Evolutionary conservation across 2,888 invertebrate genomes (phyloP).

Genomic region (Diadromus collaris): DNA sequence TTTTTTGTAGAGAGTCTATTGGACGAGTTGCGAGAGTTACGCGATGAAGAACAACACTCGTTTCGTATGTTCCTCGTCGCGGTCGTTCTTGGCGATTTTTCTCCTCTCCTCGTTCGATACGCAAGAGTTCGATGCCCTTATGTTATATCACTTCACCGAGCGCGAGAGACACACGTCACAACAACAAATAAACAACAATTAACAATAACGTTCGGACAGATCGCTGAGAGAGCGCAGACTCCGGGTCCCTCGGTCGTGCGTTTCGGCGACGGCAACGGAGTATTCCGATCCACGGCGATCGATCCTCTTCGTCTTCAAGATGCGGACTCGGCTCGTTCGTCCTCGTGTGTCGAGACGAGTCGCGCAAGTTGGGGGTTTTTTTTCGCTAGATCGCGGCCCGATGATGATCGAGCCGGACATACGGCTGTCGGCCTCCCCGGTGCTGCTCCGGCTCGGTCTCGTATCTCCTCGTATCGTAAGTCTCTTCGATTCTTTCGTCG

Average conservation of each 20-base stretch:
- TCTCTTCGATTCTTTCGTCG: constrained; percentile 52
- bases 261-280: constrained; percentile 12
- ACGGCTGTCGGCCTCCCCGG: constrained; percentile 73
- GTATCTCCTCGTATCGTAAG: constrained; percentile 64
- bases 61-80: constrained; percentile 21
- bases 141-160: constrained; percentile 47
- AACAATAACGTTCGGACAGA: constrained; percentile 64
- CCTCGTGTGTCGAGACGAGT: constrained; percentile 32
- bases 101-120: constrained; percentile 1
- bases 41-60: constrained; percentile 28
- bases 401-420: constrained; percentile 58
- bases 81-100: background rate
- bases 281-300: constrained; percentile 37
- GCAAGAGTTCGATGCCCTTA: constrained; percentile 8
- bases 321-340: constrained; percentile 29
- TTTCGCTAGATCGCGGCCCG: constrained; percentile 62
- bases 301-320: constrained; percentile 56
- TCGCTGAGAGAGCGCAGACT: constrained; percentile 51
- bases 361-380: constrained; percentile 42
- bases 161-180: constrained; percentile 61
- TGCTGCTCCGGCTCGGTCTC: constrained; percentile 71
- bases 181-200: constrained; percentile 66
- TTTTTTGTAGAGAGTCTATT: constrained; percentile 15
- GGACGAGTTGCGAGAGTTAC: constrained; percentile 20
- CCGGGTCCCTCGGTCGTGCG: constrained; percentile 1